Evolutionary conservation across 2,888 invertebrate species (phyloP), one percentile per base, ranked within the genome.

Genomic region (Smittia sp.): DNA sequence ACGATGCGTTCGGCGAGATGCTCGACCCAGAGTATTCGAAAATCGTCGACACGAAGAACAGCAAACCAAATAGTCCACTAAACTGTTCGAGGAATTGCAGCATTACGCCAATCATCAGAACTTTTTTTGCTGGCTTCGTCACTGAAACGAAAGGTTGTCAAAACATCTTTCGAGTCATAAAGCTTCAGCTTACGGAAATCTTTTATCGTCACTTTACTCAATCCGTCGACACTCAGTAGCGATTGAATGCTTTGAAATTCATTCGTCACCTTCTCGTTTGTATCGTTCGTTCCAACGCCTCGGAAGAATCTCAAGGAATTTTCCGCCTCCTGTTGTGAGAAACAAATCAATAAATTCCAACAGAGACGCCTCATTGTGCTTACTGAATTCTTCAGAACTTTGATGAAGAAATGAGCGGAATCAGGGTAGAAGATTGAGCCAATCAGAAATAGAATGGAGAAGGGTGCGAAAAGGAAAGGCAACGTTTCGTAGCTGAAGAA

Each of bases 21-120:
- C 76, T 80, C 9, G 81, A 80, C 0, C 82, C 83, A 6, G 81
- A 77, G 72, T 79, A 75, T 38, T 79, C 27, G 63, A 82, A 82
- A 18, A 82, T 81, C 4, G 77, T 76, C 0, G 81, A 80, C 2
- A 82, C 80, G 32, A 81, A 82, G 74, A 79, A 82, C 6, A 82
- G 74, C 79, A 82, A 78, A 1, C 80, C 81, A 66, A 80, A 82
- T 73, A 80, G 79, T 22, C 82, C 82, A 72, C 80, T 54, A 20
- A 69, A 69, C 27, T 41, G 20, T 32, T 69, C 69, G 15, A 54
- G 38, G 41, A 24, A 67, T 13, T 39, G n/a, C 18, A 58, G 11
- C 9, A n/a, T 9, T 1, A 58, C 20, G 9, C 58, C 58, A 20
- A 58, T 58, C 9, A 58, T 20, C 18, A 58, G 22, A 20, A 58